Evolutionary conservation across 2,888 invertebrate species (phyloP).

Genomic region (Gortyna flavago): DNA sequence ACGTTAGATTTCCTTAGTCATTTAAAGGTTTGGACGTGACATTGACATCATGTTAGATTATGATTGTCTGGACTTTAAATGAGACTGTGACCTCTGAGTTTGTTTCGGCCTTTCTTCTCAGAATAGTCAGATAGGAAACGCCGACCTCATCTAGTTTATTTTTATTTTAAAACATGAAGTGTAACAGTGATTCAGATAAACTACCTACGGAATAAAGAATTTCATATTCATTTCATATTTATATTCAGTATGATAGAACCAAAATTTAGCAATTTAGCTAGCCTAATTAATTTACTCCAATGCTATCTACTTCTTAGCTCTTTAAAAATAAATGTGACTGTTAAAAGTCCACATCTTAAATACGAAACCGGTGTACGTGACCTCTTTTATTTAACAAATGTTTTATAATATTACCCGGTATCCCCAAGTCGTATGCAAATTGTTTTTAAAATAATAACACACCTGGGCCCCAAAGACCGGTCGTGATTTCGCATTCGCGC

Average conservation of each 20-base stretch:
- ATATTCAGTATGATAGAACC: neutral
- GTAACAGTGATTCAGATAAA: neutral
- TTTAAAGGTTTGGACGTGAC: neutral
- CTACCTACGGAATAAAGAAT: neutral
- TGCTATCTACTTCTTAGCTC: neutral
- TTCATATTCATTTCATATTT: too few species aligned
- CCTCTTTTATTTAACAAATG: slow-evolving; percentile 58
- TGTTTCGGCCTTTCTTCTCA: neutral
- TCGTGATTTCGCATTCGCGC: slow-evolving; percentile 81
- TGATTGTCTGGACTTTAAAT: neutral
- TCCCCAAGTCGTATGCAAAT: slow-evolving; percentile 69
- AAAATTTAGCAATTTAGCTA: neutral
- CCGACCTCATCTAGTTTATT: neutral
- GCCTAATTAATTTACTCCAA: neutral
- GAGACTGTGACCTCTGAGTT: neutral
- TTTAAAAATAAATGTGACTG: neutral
- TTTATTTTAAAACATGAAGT: neutral
- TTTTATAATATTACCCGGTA: slow-evolving; percentile 52
- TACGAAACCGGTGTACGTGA: slow-evolving; percentile 47
- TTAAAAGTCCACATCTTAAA: slow-evolving; percentile 22
- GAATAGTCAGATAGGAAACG: neutral
- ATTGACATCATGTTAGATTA: neutral
- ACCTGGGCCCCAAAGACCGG: slow-evolving; percentile 84
- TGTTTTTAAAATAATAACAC: slow-evolving; percentile 82
- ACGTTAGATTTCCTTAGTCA: neutral